Base-by-base conservation (phyloP, 2,888 invertebrate genomes). In the Catocala fraxini region DNA sequence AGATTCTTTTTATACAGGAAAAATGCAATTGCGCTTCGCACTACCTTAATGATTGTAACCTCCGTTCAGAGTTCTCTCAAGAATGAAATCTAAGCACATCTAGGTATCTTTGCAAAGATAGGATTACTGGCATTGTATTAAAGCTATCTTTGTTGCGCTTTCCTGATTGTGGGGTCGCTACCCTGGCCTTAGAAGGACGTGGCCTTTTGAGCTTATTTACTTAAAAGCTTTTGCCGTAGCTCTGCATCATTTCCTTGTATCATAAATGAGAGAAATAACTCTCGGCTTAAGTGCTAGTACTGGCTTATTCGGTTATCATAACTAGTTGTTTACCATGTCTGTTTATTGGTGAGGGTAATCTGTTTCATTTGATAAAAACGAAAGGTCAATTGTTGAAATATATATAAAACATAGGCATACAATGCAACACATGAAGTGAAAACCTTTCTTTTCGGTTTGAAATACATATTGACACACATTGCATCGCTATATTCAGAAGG, bases 221-320 rank as follows among this genome's bases (percentile, higher is more conserved):
- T 74, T 73, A 73, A 74, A 75, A 73, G 73, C 70, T 75, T 73
- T 73, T 52, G 46, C 54, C 57, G 63, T 63, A 57, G 39, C 49
- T 60, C 56, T 57, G 60, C 52, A 72, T 59, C 63, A 63, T 72
- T 69, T 73, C 75, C 73, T 63, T 45, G 60, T 56, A 52, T 58
- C 12, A 52, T 56, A 41, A 56, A 56, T 68, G 56, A 51, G 54
- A 63, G 67, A 66, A 63, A 59, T 72, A 66, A 64, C 68, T 67
- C 47, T 67, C 70, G 59, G 51, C 51, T 48, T 51, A 59, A 73
- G 71, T 73, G 63, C 56, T 25, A 49, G 58, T 51, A 61, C 66
- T 58, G 47, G 43, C 56, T 58, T 56, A 48, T 52, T 60, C 56
- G 55, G 52, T 39, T 63, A 72, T 60, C 49, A 63, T 55, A 35